These are phyloP conservation scores for Parazoanthus darwini DNA, from an alignment of 92 coral and sea anemone genomes.

Conservation along the genomic window DNA sequence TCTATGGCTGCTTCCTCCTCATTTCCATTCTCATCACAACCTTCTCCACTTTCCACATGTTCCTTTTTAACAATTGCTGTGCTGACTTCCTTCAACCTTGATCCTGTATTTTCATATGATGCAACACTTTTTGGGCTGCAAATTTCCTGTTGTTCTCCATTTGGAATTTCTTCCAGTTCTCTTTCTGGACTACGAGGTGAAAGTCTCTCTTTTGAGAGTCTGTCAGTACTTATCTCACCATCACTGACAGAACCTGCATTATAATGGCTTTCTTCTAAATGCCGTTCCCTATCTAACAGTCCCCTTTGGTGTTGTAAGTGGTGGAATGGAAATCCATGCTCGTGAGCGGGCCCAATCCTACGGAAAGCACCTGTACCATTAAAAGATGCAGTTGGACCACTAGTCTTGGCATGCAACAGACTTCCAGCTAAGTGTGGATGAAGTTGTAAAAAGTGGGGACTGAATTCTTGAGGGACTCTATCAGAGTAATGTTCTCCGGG, in stretches of 20 bases:
- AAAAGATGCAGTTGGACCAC: constrained; percentile 76
- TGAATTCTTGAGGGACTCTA: constrained; percentile 79
- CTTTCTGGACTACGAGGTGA: constrained; percentile 66
- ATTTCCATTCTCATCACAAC: neutral
- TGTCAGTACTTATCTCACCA: constrained; percentile 59
- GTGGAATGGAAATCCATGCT: constrained; percentile 81
- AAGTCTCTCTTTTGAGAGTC: constrained; percentile 59
- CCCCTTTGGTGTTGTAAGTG: constrained; percentile 82
- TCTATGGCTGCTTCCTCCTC: neutral
- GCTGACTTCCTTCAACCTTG: neutral
- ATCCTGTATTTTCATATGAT: constrained; percentile 49
- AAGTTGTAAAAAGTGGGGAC: constrained; percentile 75
- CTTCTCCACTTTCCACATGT: constrained; percentile 29
- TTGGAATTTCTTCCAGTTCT: constrained; percentile 47
- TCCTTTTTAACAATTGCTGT: constrained; percentile 17
- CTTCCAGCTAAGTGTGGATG: constrained; percentile 83
- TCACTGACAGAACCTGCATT: constrained; percentile 52
- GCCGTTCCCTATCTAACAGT: constrained; percentile 72
- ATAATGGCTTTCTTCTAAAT: constrained; percentile 67
- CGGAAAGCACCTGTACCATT: constrained; percentile 90
- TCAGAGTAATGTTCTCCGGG: constrained; percentile 80
- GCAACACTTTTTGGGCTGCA: constrained; percentile 73
- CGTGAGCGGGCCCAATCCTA: constrained; percentile 71
- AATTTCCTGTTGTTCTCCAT: constrained; percentile 50
- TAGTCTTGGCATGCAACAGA: constrained; percentile 67